These are phyloP conservation scores for Avahi laniger DNA, from an alignment of 2,797 vertebrate species.

Conservation along the genomic window DNA sequence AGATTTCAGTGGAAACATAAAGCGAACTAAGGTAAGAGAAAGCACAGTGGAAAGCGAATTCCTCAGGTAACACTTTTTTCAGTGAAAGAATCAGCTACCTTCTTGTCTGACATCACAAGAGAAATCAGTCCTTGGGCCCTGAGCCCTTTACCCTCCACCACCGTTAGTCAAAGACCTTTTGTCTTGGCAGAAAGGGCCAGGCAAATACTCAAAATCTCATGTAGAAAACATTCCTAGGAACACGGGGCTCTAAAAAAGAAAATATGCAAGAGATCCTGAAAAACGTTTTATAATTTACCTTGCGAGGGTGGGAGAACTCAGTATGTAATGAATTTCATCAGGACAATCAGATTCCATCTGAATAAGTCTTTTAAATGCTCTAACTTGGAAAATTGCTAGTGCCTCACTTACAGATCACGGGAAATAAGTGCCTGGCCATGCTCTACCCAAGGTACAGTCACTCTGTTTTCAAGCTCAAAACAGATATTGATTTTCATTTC, in stretches of 20 bases:
- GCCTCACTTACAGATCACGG: conserved; percentile 33
- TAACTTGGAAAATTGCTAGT: conserved; percentile 19
- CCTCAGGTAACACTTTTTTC: background rate
- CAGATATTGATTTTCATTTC: conserved; percentile 69
- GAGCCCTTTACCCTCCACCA: background rate
- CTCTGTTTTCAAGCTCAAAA: conserved; percentile 58
- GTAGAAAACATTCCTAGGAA: background rate
- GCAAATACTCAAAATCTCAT: background rate
- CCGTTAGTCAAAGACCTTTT: background rate
- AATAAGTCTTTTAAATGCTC: conserved; percentile 12
- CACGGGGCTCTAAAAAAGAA: background rate
- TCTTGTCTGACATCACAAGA: background rate
- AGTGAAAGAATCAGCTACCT: background rate
- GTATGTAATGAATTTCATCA: background rate
- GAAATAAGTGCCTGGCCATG: conserved; percentile 35
- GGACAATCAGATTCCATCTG: background rate
- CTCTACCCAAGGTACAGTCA: conserved; percentile 16
- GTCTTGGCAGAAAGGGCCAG: background rate
- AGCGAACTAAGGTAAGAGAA: background rate
- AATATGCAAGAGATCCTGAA: background rate
- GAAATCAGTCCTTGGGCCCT: background rate
- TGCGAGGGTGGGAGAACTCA: background rate
- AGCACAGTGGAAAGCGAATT: conserved; percentile 18
- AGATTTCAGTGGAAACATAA: background rate
- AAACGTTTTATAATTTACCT: background rate